Percentiles rank a stretch among this genome's conserved stretches.
Evolutionary conservation across 2,797 vertebrate genomes (phyloP).

Genomic region (Sorex maritimensis): DNA sequence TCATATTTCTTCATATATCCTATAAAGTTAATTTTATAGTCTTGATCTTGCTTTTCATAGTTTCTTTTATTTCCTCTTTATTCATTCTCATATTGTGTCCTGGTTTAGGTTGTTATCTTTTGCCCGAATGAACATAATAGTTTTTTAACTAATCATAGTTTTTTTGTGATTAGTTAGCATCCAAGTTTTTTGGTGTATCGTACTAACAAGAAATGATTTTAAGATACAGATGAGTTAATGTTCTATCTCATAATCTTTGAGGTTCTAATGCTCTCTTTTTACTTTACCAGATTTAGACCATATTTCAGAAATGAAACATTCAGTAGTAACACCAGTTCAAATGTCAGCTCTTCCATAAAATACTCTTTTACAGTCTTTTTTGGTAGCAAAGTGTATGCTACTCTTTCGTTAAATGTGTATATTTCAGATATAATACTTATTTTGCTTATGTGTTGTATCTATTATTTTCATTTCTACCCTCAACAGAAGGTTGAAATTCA

Average conservation of each 20-base stretch:
- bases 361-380: background rate
- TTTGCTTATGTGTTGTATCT: constrained; percentile 32
- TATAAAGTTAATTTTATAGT: background rate
- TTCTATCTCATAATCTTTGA: constrained; percentile 37
- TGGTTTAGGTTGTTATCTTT: constrained; percentile 51
- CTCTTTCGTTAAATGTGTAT: background rate
- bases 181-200: constrained; percentile 46
- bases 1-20: background rate
- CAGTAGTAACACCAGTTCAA: constrained; percentile 18
- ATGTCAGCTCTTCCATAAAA: background rate
- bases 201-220: constrained; percentile 57
- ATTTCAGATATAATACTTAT: constrained; percentile 8
- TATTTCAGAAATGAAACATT: constrained; percentile 32
- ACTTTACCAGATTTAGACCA: background rate
- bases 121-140: background rate
- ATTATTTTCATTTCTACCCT: constrained; percentile 30
- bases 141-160: constrained; percentile 47
- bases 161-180: background rate
- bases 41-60: constrained; percentile 6
- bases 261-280: background rate
- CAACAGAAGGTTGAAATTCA: constrained; percentile 38
- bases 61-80: constrained; percentile 40
- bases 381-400: no score
- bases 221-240: constrained; percentile 29
- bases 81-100: background rate